phyloP scores from a whole-genome alignment of 2,888 invertebrate species.

The Drosophila eohydei region DNA sequence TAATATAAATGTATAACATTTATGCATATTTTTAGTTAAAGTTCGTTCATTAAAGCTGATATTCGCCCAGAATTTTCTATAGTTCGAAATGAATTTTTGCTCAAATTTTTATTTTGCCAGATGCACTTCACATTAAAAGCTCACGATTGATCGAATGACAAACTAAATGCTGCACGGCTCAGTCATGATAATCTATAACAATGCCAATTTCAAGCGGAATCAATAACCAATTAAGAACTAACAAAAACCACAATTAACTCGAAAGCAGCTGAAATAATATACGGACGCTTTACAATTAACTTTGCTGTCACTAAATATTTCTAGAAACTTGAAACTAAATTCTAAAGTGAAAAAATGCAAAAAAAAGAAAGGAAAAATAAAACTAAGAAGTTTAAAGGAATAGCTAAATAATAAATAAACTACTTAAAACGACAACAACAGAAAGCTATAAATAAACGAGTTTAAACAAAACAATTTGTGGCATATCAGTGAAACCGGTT shows the following conservation, averaged over 20 bases:
- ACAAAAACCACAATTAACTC: conserved; percentile 3
- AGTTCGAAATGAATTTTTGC: too few species aligned
- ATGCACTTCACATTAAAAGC: background rate
- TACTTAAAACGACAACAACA: conserved; percentile 33
- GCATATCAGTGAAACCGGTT: conserved; percentile 56
- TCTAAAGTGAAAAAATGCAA: background rate
- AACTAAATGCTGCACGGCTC: background rate
- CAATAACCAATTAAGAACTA: conserved; percentile 4
- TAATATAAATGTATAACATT: too few species aligned
- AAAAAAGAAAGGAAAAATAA: background rate
- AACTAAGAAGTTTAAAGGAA: conserved; percentile 10
- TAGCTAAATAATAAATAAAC: conserved; percentile 46
- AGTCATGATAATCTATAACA: conserved; percentile 4
- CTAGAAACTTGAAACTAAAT: conserved; percentile 7
- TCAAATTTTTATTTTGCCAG: too few species aligned
- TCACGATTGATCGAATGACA: background rate
- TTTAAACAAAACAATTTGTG: conserved; percentile 25
- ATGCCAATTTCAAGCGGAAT: background rate
- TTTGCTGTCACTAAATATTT: conserved; percentile 16
- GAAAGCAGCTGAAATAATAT: conserved; percentile 12
- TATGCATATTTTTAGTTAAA: too few species aligned
- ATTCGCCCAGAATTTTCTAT: too few species aligned
- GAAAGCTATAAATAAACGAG: conserved; percentile 45
- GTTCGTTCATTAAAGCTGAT: too few species aligned
- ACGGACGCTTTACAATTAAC: conserved; percentile 7